Base-by-base conservation (phyloP, 2,888 invertebrate species). In the Drosophila nr. perissopoda region DNA sequence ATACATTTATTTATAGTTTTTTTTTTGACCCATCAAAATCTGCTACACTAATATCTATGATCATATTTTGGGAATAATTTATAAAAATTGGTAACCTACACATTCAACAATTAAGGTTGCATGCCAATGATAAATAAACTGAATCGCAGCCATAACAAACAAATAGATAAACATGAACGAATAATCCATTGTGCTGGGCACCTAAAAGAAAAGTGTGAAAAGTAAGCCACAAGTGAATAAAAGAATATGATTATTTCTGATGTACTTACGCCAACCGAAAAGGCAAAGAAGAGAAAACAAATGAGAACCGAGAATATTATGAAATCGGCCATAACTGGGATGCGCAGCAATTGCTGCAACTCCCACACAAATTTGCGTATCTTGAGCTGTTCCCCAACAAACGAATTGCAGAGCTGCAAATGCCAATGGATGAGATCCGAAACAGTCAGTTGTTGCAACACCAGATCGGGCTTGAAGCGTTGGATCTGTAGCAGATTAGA, bases 101-200 rank as follows among this genome's bases (percentile, higher is more conserved):
- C 82, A 70, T 60, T 86, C 84, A 6, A 77, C 74, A 46, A 91
- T 82, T 27, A 88, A 38, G 0, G 92, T 91, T 4, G 91, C 92
- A 79, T 92, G 91, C 92, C 92, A 92, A 52, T 91, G 91, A 64
- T 92, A 91, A 5, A 91, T 70, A 83, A 89, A 91, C 36, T 91
- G 61, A 16, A 91, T 85, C 2, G 72, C 74, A 4, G 80, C 54
- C 82, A 92, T 88, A 0, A 85, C 86, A 68, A 83, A 88, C 6
- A 91, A 49, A 63, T 91, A 92, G 13, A 91, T 54, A 25, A 78
- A 78, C 65, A 89, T 85, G 25, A 92, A 90, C 0, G 82, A 62
- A 46, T 83, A 91, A 56, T 92, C 92, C 76, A 91, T 88, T 13
- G 88, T 81, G 49, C 76, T 79, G n/a, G 80, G 79, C 5, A 72